These are phyloP conservation scores for Pimpla rufipes DNA, from an alignment of 2,888 invertebrate genomes.

Conservation along the genomic window DNA sequence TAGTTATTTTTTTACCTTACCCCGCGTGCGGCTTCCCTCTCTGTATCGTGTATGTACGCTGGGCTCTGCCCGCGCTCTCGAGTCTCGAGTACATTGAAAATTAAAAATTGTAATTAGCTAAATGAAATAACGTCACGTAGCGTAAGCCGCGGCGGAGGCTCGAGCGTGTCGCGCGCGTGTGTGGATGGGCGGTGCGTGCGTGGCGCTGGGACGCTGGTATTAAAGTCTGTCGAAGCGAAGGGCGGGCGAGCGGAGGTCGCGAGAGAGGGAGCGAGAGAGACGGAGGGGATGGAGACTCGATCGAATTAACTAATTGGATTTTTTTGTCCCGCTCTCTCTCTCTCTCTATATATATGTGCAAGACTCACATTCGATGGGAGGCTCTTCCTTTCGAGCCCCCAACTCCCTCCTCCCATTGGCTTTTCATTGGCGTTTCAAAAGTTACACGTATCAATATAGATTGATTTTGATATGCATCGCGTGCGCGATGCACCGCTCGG, in stretches of 20 bases:
- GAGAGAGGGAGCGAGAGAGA: neutral
- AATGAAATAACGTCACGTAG: slow-evolving; percentile 38
- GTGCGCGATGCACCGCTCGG: neutral
- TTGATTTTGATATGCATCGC: slow-evolving; percentile 11
- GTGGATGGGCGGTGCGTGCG: no score
- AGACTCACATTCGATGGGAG: slow-evolving; percentile 28
- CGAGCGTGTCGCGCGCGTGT: slow-evolving; percentile 7
- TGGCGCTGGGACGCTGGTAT: neutral
- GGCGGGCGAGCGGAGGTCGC: neutral
- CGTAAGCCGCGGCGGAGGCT: slow-evolving; percentile 12
- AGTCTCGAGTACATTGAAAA: slow-evolving; percentile 36
- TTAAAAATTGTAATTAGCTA: slow-evolving; percentile 32
- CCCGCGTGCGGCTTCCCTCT: neutral
- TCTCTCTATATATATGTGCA: neutral
- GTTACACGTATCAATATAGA: slow-evolving; percentile 2
- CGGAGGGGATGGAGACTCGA: slow-evolving; percentile 29
- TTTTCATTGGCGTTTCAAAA: slow-evolving; percentile 7
- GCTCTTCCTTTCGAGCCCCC: slow-evolving; percentile 24
- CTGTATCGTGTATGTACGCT: neutral
- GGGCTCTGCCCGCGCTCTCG: neutral
- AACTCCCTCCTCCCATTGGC: neutral
- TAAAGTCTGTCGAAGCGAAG: slow-evolving; percentile 42
- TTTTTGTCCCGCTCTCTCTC: slow-evolving; percentile 1
- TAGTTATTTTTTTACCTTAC: neutral
- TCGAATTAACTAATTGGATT: slow-evolving; percentile 56